Evolutionary conservation across 2,797 vertebrate species (phyloP), one percentile per base, ranked within the genome.

Genomic region (Sebastes umbrosus): DNA sequence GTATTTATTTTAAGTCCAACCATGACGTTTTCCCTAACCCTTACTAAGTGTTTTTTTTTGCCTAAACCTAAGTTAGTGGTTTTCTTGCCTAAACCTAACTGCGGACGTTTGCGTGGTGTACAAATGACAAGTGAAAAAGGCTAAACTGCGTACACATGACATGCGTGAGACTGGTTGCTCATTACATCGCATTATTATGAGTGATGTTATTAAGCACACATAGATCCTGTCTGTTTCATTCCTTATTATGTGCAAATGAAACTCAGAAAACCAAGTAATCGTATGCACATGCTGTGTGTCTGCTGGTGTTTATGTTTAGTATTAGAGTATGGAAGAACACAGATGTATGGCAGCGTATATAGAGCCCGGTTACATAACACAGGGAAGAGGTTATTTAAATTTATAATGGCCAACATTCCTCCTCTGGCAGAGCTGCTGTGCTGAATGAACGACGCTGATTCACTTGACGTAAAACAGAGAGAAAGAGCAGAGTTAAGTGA

Each of bases 341-440:
- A 75, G 69, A 74, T 57, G 62, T 57, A 60, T 25, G n/a, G 34
- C 69, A 74, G 57, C 1, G 10, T 55, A 12, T 5, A 10, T 4
- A 8, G 34, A 67, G 54, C 58, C 52, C 10, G 32, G 57, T 74
- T 85, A 29, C 58, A 62, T 69, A 67, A 86, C 71, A 50, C 52
- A 29, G 25, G 50, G 31, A 50, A 43, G 60, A 65, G 77, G 64
- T 80, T 71, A 80, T 71, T 80, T 87, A 59, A 39, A 76, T 65
- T n/a, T 65, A 14, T 72, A 43, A 81, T 36, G 46, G 32, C 52
- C 68, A 54, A 69, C 69, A 76, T 78, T 52, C 76, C 59, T 82
- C 74, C 62, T 62, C 43, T 46, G 72, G 31, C 63, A 74, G 73
- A 60, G 70, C 71, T 27, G 75, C 84, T 46, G 52, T 27, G 27